Evolutionary conservation across 2,797 vertebrate species (phyloP), one percentile per base, ranked within the genome.

Genomic region (Aotus griseimembra): DNA sequence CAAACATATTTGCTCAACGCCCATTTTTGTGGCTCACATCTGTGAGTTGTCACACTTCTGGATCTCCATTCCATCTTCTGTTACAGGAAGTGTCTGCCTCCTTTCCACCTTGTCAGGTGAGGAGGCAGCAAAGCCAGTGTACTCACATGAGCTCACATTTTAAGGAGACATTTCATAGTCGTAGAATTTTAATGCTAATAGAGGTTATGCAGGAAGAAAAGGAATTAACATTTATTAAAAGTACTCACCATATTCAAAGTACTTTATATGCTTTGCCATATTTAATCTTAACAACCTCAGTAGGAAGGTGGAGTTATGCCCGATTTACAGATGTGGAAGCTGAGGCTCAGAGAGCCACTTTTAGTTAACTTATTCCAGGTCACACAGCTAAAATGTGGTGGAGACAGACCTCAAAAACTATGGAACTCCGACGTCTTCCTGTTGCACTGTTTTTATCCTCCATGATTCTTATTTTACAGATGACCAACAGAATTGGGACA

Each of bases 161-260:
- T 58, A 88, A 97, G 81, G 24, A 93, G 48, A 88, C 39, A 55
- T 96, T 86, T 89, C 28, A 76, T 24, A 97, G 77, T 55, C 44
- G 30, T 28, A 94, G 81, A 93, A 93, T 81, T 96, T 97, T 94
- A 93, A 92, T 79, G 41, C 13, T 73, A 7, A 22, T 84, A 73
- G 92, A 52, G 24, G 52, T 76, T 87, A 28, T 64, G 83, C 36
- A 89, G 57, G 72, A 95, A 92, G 28, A 26, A 50, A 90, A 36
- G 46, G 46, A 90, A 85, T 97, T 90, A 95, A 85, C 46, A 72
- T 73, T 90, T 77, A 77, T 92, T 87, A 86, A 84, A 96, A 85
- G 46, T 55, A 36, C 10, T 95, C 28, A 77, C 39, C 48, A 41
- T 46, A 36, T 93, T 93, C 44, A 72, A 80, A 89, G n/a, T 58